Base-by-base conservation (phyloP, 2,113 vertebrate genomes). In the Hylia prasina region DNA sequence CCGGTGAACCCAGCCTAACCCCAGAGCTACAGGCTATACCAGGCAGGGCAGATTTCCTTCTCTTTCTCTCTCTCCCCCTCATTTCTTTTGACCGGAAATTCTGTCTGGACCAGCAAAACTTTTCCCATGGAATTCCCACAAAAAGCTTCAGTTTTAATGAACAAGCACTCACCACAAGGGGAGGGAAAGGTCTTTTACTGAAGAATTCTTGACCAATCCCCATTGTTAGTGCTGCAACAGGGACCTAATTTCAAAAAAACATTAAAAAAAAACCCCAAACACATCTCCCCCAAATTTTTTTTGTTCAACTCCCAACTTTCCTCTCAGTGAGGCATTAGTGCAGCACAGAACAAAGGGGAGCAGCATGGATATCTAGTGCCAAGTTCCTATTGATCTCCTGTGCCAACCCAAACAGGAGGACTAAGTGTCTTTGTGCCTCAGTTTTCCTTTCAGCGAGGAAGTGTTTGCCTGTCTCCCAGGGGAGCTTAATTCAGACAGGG, bases 101-200 rank as follows among this genome's bases (percentile, higher is more conserved):
- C 87, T 86, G 39, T 68, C 84, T 95, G 72, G 72, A 78, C 33
- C 1, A 1, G 56, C 40, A 48, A 91, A 94, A 81, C 42, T 63
- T 94, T 88, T 95, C 90, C 85, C 94, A 92, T 90, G 75, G 58
- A 93, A 65, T 72, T 85, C 37, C 75, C 66, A 92, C 75, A 94
- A 94, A 94, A 96, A 92, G 71, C 75, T 65, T 89, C 51, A 27
- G 71, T 94, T 97, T 89, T 81, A 92, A 66, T 78, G 92, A 96
- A 73, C 12, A 83, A 92, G 39, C 79, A 92, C 92, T 88, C 63
- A 73, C 47, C 58, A 86, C 63, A 92, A 86, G 42, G 28, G 13
- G 19, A 90, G 82, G 23, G 82, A 90, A 86, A 80, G 63, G 82
- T 77, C 58, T 92, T 92, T 80, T 73, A 66, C 45, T 83, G 79